Evolutionary conservation across 2,797 vertebrate species (phyloP), one percentile per base, ranked within the genome.

Genomic region (Presbytis comata): DNA sequence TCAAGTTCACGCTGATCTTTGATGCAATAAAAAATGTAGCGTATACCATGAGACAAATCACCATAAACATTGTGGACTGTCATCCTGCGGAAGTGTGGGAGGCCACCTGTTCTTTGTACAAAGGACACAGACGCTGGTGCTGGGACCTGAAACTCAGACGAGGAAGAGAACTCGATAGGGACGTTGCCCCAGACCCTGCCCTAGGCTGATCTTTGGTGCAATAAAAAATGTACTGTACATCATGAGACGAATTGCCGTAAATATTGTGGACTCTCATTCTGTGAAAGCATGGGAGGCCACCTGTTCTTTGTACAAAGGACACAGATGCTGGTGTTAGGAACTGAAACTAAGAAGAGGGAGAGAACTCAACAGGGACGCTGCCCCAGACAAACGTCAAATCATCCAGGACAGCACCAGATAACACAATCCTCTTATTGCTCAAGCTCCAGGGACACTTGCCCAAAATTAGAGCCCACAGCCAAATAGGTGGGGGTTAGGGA

Each of bases 201-300:
- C 94, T 91, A 1, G 0, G 59, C 79, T 94, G 53, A 44, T 33
- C 36, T 85, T 64, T 95, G 74, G 59, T 82, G n/a, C 80, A 97
- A 98, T 98, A 96, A 98, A 96, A 97, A 98, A 96, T 89, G 89
- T 88, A 96, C 98, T 96, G 95, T 98, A 95, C 84, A 83, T 55
- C 1, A 0, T 90, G 88, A 94, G 76, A 94, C 44, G 7, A 95
- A 95, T 81, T 95, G 90, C 70, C 93, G 28, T 97, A 97, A 98
- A 92, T 19, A 57, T 53, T 8, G 41, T 95, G 91, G 91, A 41
- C 89, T 84, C n/a, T 48, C 93, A 36, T 76, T 91, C 92, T 21
- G 22, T 4, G 74, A 24, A 93, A 95, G 85, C 19, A 3, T 84
- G 93, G 97, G 75, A 97, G 61, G 97, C 85, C 97, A 98, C 97